phyloP scores from a whole-genome alignment of 2,888 invertebrate genomes.

The Sialis lutaria region DNA sequence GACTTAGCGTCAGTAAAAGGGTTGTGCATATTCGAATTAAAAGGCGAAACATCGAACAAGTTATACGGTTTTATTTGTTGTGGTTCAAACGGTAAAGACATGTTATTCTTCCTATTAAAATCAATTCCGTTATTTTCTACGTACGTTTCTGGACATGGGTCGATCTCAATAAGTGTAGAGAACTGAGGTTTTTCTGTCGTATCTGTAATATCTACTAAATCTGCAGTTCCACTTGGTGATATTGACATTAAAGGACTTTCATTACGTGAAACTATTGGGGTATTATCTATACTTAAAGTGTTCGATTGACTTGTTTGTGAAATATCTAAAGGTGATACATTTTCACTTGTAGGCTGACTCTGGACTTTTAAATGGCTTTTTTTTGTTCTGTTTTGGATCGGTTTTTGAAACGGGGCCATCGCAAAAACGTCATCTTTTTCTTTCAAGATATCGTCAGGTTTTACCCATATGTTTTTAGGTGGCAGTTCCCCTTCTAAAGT shows the following conservation, averaged over 20 bases:
- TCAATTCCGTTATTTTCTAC: neutral
- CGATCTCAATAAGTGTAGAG: constrained; percentile 4
- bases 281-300: neutral
- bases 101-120: neutral
- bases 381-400: constrained; percentile 11
- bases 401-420: constrained; percentile 42
- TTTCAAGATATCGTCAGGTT: constrained; percentile 21
- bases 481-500: neutral
- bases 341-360: neutral
- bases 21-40: neutral
- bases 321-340: neutral
- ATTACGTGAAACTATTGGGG: neutral
- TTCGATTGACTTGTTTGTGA: neutral
- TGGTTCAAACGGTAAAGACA: neutral
- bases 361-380: constrained; percentile 4
- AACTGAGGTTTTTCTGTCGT: neutral
- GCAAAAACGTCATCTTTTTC: constrained; percentile 47
- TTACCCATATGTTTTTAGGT: constrained; percentile 8
- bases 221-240: constrained; percentile 4
- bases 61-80: neutral
- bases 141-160: neutral
- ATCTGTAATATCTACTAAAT: constrained; percentile 5
- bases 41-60: neutral
- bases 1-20: too few species aligned
- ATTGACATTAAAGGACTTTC: neutral